These are phyloP conservation scores for Microctenopoma steveboyesi DNA, from an alignment of 2,797 vertebrate genomes.

Conservation along the genomic window DNA sequence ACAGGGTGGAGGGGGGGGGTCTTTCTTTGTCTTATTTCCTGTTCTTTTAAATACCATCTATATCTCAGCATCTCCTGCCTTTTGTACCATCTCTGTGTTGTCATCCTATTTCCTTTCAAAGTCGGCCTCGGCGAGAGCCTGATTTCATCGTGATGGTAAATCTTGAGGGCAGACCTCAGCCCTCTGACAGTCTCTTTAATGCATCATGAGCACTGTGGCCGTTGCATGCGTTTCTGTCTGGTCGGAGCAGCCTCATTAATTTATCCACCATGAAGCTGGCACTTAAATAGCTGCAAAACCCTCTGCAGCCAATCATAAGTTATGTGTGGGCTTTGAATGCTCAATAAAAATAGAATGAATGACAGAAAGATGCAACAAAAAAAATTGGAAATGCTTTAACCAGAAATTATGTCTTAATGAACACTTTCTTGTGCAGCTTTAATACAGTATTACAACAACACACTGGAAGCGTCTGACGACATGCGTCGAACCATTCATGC, in stretches of 20 bases:
- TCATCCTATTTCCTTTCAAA: constrained; percentile 37
- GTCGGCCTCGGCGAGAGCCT: constrained; percentile 33
- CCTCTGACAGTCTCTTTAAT: constrained; percentile 66
- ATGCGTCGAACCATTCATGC: no score
- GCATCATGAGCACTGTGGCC: constrained; percentile 58
- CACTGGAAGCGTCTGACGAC: no score
- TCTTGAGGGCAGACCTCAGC: constrained; percentile 62
- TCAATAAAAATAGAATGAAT: constrained; percentile 35
- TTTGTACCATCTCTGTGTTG: constrained; percentile 5
- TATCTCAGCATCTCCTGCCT: constrained; percentile 13
- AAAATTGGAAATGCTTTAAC: background rate
- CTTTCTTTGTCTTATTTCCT: background rate
- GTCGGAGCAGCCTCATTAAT: constrained; percentile 65
- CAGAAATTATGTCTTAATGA: background rate
- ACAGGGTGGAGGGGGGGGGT: background rate
- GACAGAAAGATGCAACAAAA: constrained; percentile 1
- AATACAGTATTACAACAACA: background rate
- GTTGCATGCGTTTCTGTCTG: constrained; percentile 47
- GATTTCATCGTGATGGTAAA: constrained; percentile 54
- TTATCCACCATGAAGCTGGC: constrained; percentile 66
- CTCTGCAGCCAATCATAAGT: constrained; percentile 35
- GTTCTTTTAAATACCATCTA: constrained; percentile 12
- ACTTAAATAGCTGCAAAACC: constrained; percentile 61
- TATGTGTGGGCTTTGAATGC: constrained; percentile 51
- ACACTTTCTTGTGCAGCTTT: background rate